These are phyloP conservation scores for Nyctalus aviator DNA, from an alignment of 2,797 vertebrate genomes.

Conservation along the genomic window DNA sequence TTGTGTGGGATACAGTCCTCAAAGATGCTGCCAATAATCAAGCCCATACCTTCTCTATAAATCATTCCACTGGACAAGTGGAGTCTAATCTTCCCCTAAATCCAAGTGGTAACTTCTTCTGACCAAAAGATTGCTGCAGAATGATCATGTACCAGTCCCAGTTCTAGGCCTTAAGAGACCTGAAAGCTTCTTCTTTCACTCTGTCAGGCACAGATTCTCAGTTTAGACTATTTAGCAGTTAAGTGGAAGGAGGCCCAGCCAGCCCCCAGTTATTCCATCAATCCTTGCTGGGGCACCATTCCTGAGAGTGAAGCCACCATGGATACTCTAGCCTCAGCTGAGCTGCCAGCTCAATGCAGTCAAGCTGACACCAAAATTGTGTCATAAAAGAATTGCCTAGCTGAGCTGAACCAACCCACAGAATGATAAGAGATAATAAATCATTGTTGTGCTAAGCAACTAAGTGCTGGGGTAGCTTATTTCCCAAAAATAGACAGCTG, in stretches of 20 bases:
- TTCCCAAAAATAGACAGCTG: neutral
- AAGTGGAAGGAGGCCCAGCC: neutral
- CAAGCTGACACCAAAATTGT: neutral
- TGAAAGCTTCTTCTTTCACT: neutral
- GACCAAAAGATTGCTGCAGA: neutral
- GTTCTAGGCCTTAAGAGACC: neutral
- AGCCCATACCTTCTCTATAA: neutral
- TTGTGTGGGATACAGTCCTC: neutral
- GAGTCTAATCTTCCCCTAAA: neutral
- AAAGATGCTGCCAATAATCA: neutral
- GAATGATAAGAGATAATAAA: slow-evolving; percentile 11
- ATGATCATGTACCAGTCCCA: neutral
- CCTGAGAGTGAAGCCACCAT: neutral
- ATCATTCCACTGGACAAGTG: neutral
- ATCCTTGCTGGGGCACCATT: neutral
- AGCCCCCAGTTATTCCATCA: neutral
- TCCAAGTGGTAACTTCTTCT: slow-evolving; percentile 4
- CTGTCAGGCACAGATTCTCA: neutral
- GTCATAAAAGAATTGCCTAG: slow-evolving; percentile 7
- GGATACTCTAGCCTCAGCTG: neutral
- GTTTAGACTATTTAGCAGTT: neutral
- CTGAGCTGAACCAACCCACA: neutral
- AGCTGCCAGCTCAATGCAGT: neutral
- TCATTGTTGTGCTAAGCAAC: neutral
- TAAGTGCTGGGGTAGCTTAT: neutral